Conservation (phyloP, 2,797 vertebrate species). For the Setipinna tenuifilis region DNA sequence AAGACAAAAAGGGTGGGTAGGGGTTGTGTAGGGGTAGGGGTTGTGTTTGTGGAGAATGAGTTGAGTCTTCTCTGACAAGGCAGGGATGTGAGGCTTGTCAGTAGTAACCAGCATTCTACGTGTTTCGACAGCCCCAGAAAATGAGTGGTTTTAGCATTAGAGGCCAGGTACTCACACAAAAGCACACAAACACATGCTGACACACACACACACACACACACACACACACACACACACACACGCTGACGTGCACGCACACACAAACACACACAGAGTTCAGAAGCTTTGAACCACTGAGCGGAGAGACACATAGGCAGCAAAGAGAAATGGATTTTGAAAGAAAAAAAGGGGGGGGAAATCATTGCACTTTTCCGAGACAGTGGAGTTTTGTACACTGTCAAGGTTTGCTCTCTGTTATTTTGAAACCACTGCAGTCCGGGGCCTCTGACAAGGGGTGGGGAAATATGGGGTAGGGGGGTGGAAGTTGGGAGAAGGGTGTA, state of each 20-base stretch:
- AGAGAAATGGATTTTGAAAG: conserved; percentile 11
- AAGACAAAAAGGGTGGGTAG: conserved; percentile 28
- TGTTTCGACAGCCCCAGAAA: neutral
- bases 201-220: too few species aligned
- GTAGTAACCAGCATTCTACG: neutral
- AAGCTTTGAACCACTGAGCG: conserved; percentile 5
- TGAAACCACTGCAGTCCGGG: neutral
- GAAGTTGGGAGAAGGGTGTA: neutral
- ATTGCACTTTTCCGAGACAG: neutral
- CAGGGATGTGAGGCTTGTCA: neutral
- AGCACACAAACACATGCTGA: too few species aligned
- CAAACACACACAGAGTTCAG: neutral
- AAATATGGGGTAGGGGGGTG: neutral
- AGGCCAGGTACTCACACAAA: neutral
- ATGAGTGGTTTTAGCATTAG: conserved; percentile 5
- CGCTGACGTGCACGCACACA: neutral
- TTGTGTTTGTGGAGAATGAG: neutral
- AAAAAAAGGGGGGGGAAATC: neutral
- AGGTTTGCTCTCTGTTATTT: neutral
- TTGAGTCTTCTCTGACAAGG: neutral
- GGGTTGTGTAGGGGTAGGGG: neutral
- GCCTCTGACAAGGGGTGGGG: neutral
- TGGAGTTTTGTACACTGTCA: neutral
- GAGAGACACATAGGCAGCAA: neutral
- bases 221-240: too few species aligned